Evolutionary conservation across 2,113 vertebrate species (phyloP).

Genomic region (Syrrhaptes paradoxus): DNA sequence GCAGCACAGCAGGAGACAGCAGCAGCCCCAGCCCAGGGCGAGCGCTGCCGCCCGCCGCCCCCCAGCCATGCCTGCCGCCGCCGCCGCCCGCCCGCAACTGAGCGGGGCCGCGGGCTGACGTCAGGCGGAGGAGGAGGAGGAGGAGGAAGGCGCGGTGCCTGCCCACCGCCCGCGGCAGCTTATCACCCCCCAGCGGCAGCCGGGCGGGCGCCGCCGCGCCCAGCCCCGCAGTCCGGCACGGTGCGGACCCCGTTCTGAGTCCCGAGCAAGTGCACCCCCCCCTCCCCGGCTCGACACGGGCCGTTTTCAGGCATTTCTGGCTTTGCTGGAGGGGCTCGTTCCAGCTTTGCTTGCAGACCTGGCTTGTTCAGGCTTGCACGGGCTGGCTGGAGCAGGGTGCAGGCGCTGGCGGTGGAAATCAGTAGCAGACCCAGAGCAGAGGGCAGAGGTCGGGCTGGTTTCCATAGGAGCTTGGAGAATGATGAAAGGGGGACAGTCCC

Average conservation of each 20-base stretch:
- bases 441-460: not conserved
- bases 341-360: not conserved
- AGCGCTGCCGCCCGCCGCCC: not conserved
- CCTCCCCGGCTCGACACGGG: not conserved
- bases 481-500: not conserved
- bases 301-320: not conserved
- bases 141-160: not conserved
- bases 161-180: not conserved
- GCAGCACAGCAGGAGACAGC: not conserved
- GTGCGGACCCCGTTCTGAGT: not conserved
- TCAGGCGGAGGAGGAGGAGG: constrained; percentile 12
- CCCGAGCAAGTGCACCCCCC: not conserved
- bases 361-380: not conserved
- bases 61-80: not conserved
- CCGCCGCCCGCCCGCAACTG: not conserved
- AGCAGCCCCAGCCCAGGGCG: not conserved
- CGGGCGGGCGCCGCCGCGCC: not conserved
- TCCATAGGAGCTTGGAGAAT: not conserved
- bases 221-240: not conserved
- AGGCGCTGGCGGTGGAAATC: not conserved
- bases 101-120: constrained; percentile 23
- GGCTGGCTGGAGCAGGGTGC: not conserved
- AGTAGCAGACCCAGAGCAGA: accelerated
- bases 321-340: not conserved
- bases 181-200: not conserved